Evolutionary conservation across 2,888 invertebrate genomes (phyloP).

Genomic region (Caenorhabditis becei): DNA sequence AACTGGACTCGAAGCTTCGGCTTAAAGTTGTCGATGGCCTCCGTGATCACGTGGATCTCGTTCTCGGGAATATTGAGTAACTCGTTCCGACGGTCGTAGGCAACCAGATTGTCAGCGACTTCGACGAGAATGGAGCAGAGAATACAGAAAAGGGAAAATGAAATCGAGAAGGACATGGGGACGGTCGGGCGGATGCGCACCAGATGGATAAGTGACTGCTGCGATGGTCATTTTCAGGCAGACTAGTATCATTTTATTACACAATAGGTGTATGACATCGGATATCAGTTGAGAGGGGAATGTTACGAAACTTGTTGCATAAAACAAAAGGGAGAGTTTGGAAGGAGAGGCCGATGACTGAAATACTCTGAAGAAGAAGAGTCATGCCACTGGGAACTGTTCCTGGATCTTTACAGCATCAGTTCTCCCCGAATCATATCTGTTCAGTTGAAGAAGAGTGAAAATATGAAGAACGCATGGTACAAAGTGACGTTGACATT

Average conservation of each 20-base stretch:
- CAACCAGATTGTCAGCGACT: conserved; percentile 45
- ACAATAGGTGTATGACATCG: conserved; percentile 51
- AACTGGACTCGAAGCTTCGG: conserved; percentile 54
- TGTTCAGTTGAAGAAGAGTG: no score
- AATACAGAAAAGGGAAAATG: conserved; percentile 27
- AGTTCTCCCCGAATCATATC: no score
- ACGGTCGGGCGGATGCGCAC: conserved; percentile 4
- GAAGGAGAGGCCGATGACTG: neutral
- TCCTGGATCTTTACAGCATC: no score
- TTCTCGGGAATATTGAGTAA: conserved; percentile 56
- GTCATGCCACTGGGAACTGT: neutral
- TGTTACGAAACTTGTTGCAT: conserved; percentile 55
- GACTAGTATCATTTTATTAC: conserved; percentile 61
- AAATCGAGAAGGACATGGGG: conserved; percentile 36
- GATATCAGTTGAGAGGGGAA: conserved; percentile 46
- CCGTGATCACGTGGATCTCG: conserved; percentile 57
- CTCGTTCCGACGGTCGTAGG: conserved; percentile 55
- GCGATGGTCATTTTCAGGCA: conserved; percentile 50
- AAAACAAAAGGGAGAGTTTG: conserved; percentile 53
- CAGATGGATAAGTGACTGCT: conserved; percentile 8
- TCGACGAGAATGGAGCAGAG: conserved; percentile 15
- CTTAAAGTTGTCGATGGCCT: conserved; percentile 55
- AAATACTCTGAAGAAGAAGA: neutral
- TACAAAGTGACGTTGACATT: no score
- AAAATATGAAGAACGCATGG: no score